Conservation (phyloP, 2,888 invertebrate genomes). For the Drosophila mercatorum region DNA sequence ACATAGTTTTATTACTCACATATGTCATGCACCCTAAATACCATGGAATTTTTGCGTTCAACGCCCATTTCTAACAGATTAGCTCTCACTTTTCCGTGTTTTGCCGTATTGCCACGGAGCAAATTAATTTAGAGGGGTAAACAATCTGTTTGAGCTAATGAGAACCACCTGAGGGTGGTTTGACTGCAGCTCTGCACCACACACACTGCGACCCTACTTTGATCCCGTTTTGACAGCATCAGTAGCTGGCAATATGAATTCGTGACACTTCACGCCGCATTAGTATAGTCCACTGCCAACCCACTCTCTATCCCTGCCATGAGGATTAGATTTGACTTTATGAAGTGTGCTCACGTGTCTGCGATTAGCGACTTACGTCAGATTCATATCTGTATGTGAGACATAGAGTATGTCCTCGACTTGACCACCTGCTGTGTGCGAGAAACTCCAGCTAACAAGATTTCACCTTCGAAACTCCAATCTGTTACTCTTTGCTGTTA, state of each 20-base stretch:
- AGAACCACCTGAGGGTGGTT: constrained; percentile 36
- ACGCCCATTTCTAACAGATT: constrained; percentile 73
- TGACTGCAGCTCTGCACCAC: constrained; percentile 5
- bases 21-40: constrained; percentile 58
- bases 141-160: not conserved
- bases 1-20: rapidly evolving
- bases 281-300: constrained; percentile 42
- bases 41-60: constrained; percentile 80
- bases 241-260: constrained; percentile 72
- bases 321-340: constrained; percentile 33
- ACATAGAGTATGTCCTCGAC: constrained; percentile 12
- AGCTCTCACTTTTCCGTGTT: constrained; percentile 40
- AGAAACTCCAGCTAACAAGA: constrained; percentile 6
- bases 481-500: not conserved
- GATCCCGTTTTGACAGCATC: constrained; percentile 59
- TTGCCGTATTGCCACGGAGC: constrained; percentile 8
- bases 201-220: not conserved
- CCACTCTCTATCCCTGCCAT: constrained; percentile 4
- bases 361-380: constrained; percentile 68
- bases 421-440: constrained; percentile 67
- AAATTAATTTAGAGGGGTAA: constrained; percentile 54
- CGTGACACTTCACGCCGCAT: constrained; percentile 83
- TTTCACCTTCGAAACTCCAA: not conserved
- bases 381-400: constrained; percentile 16
- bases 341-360: constrained; percentile 80